Evolutionary conservation across 2,888 invertebrate genomes (phyloP), one percentile per base, ranked within the genome.

Genomic region (Agrochola lota): DNA sequence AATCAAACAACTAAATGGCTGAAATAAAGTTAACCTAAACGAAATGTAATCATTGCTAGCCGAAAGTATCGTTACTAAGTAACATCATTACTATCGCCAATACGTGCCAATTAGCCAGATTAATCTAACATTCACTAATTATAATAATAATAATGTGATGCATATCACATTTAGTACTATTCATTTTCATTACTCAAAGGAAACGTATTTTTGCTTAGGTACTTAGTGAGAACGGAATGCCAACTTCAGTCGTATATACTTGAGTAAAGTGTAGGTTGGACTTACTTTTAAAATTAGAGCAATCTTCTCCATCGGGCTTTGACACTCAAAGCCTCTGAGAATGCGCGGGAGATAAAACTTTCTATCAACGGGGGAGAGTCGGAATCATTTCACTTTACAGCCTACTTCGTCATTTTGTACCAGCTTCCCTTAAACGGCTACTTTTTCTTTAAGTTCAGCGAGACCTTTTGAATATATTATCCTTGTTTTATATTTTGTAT

Each of bases 341-440:
- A 91, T 89, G 89, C 86, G 90, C 90, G 91, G 88, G 92, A 91
- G 84, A 89, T 88, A 86, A 93, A 94, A 94, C 91, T 94, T 57
- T 94, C 85, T 88, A 89, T 92, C 90, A 91, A 81, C 93, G 76
- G 55, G 92, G 92, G 92, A 93, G 88, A 88, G 79, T 88, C 90
- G 86, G 90, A 92, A 92, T 91, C 92, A 91, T 92, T 93, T 91
- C 92, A 91, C 88, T 92, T 93, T 91, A 90, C 88, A 90, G 88
- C 88, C 85, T 86, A 86, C 92, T 93, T 90, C 89, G 85, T 94
- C 90, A 92, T 91, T 81, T 91, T 85, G 88, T 89, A 85, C 83
- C 84, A 87, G 84, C 76, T 77, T 68, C 73, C 64, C 75, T 83
- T 80, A 88, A 89, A 85, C 69, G 84, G 55, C 57, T 67, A 83